phyloP scores from a whole-genome alignment of 2,113 vertebrate genomes.

The Capreolus pygargus region DNA sequence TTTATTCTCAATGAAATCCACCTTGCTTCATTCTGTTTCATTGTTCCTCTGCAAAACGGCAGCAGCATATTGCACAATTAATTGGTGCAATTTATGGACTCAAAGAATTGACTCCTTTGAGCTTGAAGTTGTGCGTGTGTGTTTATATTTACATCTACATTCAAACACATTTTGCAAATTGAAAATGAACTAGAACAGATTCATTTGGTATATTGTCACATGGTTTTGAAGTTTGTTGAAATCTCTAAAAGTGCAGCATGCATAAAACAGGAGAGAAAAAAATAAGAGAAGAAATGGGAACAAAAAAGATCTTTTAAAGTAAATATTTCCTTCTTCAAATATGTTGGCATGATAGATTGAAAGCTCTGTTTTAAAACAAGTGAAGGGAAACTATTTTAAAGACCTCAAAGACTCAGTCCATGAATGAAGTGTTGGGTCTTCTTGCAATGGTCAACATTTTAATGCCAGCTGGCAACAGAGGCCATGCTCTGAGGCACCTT shows the following conservation, averaged over 20 bases:
- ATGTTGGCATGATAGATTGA: background rate
- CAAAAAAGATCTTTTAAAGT: background rate
- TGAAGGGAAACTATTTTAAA: conserved; percentile 4
- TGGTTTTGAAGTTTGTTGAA: conserved; percentile 50
- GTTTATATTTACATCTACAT: background rate
- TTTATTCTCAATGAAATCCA: conserved; percentile 23
- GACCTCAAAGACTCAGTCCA: conserved; percentile 2
- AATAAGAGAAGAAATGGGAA: background rate
- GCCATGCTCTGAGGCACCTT: background rate
- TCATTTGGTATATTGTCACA: background rate
- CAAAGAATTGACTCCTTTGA: background rate
- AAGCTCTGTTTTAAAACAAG: conserved; percentile 42
- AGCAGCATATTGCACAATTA: background rate
- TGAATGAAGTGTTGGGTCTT: background rate
- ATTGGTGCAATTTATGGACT: background rate
- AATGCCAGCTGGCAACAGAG: conserved; percentile 33
- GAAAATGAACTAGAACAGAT: conserved; percentile 49
- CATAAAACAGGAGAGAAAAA: background rate
- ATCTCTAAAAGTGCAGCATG: background rate
- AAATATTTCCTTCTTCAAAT: conserved; percentile 18
- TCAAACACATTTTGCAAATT: conserved; percentile 38
- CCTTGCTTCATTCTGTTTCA: background rate
- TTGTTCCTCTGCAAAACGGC: background rate
- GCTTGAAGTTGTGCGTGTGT: background rate
- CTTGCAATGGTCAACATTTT: conserved; percentile 56